A percentile compares a stretch with the other conserved stretches of the same genome.
Conservation (phyloP, 2,888 invertebrate genomes). For the Anticlea derivata region DNA sequence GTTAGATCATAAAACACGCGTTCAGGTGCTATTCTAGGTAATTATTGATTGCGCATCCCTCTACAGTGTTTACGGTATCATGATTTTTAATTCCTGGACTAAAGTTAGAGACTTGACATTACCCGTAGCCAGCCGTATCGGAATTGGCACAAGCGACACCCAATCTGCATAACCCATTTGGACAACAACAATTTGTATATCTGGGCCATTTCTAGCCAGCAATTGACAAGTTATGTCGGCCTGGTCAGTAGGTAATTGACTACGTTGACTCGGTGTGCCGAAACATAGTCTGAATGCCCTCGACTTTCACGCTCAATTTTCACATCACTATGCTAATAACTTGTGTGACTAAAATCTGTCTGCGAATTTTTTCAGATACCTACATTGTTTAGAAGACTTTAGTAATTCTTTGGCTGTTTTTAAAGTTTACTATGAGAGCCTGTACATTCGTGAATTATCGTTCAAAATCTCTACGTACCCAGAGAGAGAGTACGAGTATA, state of each 20-base stretch:
- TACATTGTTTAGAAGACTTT: background rate
- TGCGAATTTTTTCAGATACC: background rate
- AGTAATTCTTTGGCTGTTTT: background rate
- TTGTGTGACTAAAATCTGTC: slow-evolving; percentile 1
- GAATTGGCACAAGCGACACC: slow-evolving; percentile 32
- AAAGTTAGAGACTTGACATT: slow-evolving; percentile 2
- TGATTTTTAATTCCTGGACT: no score
- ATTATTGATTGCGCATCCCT: no score
- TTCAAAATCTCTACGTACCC: no score
- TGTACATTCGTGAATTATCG: no score
- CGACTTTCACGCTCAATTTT: slow-evolving; percentile 51
- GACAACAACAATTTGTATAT: slow-evolving; percentile 34
- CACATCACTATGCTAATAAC: slow-evolving; percentile 27
- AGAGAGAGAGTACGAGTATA: no score
- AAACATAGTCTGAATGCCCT: slow-evolving; percentile 23
- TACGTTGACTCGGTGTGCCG: slow-evolving; percentile 31
- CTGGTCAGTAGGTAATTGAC: slow-evolving; percentile 47
- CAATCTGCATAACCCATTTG: slow-evolving; percentile 35
- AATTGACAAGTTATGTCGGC: slow-evolving; percentile 12
- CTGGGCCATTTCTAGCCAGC: slow-evolving; percentile 38
- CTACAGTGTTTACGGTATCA: no score
- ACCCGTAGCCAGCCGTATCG: no score
- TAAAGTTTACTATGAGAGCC: no score
- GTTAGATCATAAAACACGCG: no score
- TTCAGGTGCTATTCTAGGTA: no score